Evolutionary conservation across 2,888 invertebrate genomes (phyloP).

Genomic region (Aspidapion aeneum): DNA sequence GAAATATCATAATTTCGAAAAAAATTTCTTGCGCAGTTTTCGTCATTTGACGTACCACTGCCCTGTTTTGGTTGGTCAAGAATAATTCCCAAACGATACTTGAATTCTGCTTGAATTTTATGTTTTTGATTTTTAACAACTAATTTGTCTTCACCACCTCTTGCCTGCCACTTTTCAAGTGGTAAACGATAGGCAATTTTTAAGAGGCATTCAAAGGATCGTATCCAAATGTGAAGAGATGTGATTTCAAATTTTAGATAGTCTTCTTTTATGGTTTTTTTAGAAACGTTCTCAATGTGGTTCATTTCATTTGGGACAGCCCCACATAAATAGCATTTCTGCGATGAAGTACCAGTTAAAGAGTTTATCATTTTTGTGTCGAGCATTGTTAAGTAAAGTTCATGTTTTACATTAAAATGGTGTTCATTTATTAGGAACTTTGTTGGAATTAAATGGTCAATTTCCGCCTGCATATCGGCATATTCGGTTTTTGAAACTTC

Average conservation of each 20-base stretch:
- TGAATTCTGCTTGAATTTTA: conserved; percentile 4
- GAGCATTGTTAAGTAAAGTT: conserved; percentile 9
- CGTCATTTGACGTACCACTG: background rate
- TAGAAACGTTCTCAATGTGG: conserved; percentile 2
- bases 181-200: conserved; percentile 3
- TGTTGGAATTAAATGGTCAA: background rate
- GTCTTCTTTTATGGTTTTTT: conserved; percentile 7
- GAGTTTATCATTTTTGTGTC: conserved; percentile 11
- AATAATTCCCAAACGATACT: background rate
- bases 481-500: conserved; percentile 1
- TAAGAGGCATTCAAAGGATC: conserved; percentile 8
- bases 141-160: conserved; percentile 1
- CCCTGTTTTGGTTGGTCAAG: background rate
- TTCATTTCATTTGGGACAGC: conserved; percentile 6
- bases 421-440: background rate
- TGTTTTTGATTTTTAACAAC: background rate
- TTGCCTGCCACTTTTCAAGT: conserved; percentile 9
- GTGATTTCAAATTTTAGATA: conserved; percentile 6
- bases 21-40: conserved; percentile 5
- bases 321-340: conserved; percentile 7
- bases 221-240: conserved; percentile 8
- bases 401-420: conserved; percentile 1
- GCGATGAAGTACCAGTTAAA: conserved; percentile 7
- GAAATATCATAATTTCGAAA: conserved; percentile 8
- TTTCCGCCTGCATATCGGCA: background rate